Percentiles rank a stretch among this genome's conserved stretches.
phyloP scores from a whole-genome alignment of 92 coral and sea anemone species.

The Phymanthus crucifer region DNA sequence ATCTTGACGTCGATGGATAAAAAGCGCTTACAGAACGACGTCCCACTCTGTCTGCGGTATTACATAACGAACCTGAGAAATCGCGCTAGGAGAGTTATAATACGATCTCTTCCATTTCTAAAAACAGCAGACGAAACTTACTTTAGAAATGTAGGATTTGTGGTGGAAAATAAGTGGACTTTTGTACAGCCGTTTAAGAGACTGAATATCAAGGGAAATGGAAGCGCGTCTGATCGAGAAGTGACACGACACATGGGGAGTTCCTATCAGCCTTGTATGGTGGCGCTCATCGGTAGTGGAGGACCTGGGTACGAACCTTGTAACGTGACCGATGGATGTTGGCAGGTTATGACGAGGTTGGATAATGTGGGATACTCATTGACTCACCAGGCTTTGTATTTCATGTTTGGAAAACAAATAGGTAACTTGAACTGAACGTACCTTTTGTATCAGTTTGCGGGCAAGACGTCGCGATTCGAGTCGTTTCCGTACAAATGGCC shows the following conservation, averaged over 20 bases:
- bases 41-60: background rate
- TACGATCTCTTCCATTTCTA: slow-evolving; percentile 23
- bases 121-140: slow-evolving; percentile 36
- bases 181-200: slow-evolving; percentile 48
- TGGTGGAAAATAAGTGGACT: slow-evolving; percentile 60
- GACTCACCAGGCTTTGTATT: slow-evolving; percentile 81
- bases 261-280: slow-evolving; percentile 66
- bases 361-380: slow-evolving; percentile 70
- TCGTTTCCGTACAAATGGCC: too few species aligned
- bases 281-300: slow-evolving; percentile 67
- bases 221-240: slow-evolving; percentile 10
- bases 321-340: slow-evolving; percentile 59
- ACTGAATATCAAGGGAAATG: slow-evolving; percentile 15
- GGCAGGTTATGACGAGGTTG: slow-evolving; percentile 60
- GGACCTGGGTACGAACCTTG: slow-evolving; percentile 58
- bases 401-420: slow-evolving; percentile 73
- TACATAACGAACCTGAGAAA: background rate
- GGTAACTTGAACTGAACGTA: slow-evolving; percentile 36
- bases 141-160: slow-evolving; percentile 54
- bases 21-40: too few species aligned
- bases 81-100: slow-evolving; percentile 9
- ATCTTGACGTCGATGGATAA: background rate
- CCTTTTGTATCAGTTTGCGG: too few species aligned
- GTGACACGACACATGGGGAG: slow-evolving; percentile 27
- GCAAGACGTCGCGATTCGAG: too few species aligned